A percentile compares a stretch with the other conserved stretches of the same genome.
These are phyloP conservation scores for Panagrolaimus sp. DNA, from an alignment of 1,140 invertebrate genomes.

Conservation along the genomic window DNA sequence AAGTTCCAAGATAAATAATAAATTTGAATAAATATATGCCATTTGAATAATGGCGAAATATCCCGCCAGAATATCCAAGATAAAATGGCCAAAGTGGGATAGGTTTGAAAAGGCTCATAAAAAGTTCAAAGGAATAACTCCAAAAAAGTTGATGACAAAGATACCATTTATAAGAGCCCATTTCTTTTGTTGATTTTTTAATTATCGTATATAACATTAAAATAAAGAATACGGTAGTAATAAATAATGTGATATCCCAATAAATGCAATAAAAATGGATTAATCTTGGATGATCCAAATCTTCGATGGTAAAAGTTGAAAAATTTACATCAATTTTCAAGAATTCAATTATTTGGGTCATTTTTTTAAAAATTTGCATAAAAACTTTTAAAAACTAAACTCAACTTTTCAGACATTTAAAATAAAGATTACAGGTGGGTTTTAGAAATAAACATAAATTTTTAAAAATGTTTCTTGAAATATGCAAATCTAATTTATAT, in stretches of 20 bases:
- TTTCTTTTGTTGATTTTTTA: not conserved
- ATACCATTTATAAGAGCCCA: conserved; percentile 20
- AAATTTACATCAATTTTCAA: too few species aligned
- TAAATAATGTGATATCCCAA: not conserved
- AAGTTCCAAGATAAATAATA: not conserved
- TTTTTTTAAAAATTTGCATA: too few species aligned
- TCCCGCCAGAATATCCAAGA: conserved; percentile 8
- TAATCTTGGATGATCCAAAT: not conserved
- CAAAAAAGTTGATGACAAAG: conserved; percentile 24
- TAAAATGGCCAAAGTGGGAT: conserved; percentile 21
- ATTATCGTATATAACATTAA: not conserved
- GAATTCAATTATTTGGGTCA: too few species aligned
- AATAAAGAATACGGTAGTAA: not conserved
- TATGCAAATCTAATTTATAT: too few species aligned
- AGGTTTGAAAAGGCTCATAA: conserved; percentile 12
- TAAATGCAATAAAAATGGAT: not conserved
- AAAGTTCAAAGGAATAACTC: conserved; percentile 17
- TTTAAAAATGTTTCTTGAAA: too few species aligned
- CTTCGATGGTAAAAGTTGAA: not conserved
- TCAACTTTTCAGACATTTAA: too few species aligned
- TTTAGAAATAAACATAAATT: too few species aligned
- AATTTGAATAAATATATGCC: not conserved
- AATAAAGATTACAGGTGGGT: too few species aligned
- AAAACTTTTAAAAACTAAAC: too few species aligned
- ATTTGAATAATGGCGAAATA: not conserved